Evolutionary conservation across 2,888 invertebrate species (phyloP), one percentile per base, ranked within the genome.

Genomic region (Phasia obesa): DNA sequence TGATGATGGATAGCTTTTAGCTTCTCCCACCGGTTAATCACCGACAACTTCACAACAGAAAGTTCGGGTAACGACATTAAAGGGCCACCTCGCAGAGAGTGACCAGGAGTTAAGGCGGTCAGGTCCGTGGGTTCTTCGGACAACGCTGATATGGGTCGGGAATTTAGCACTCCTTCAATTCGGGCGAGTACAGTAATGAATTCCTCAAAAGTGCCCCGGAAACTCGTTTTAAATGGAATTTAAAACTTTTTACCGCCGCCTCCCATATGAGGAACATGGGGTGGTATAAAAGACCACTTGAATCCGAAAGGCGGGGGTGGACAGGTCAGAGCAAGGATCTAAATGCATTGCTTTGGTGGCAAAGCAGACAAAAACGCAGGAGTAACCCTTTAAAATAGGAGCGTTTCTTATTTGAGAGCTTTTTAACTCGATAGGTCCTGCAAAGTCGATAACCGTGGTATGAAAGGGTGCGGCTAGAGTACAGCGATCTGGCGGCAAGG

Each of bases 91-190:
- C 38, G n/a, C 4, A 73, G 19, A 57, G 77, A 82, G n/a, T 77
- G 82, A 3, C 82, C 82, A 0, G 71, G 84, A 11, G 84, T 76
- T 15, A 84, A 17, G 1, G 69, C 79, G 6, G 53, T 53, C 11
- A 84, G 17, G 19, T 73, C 79, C 31, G 23, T 44, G 2, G 42
- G 55, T 2, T 55, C 55, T 15, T 78, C 64, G 2, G 79, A 67
- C 4, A 82, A 1, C 3, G 81, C 71, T 1, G 69, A 69, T 13
- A 77, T 17, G 7, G 74, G 70, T 1, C 74, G 49, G 0, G 73
- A 77, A 31, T 69, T 77, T 15, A 82, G 31, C 1, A 51, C 65
- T 0, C 60, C 60, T 69, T 76, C 76, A 15, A 76, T 76, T 13
- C 23, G 76, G 7, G 60, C 17, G 15, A 69, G 27, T 2, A 84